Conservation (phyloP, 2,888 invertebrate genomes). For the Drosophila percnosoma region DNA sequence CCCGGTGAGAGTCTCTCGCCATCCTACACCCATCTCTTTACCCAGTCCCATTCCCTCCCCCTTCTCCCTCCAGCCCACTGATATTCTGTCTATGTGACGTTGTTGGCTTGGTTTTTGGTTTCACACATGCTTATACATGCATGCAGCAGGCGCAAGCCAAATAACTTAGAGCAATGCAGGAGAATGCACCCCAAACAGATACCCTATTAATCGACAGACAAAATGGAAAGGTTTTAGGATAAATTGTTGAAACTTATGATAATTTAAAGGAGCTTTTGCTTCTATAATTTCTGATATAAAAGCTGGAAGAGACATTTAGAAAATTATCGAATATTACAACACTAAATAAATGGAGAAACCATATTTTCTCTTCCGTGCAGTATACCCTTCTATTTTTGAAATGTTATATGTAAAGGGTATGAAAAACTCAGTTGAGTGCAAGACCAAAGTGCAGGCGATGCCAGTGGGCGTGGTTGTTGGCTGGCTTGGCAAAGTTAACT, state of each 20-base stretch:
- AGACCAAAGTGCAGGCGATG: constrained; percentile 64
- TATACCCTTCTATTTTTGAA: not conserved
- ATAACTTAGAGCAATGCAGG: constrained; percentile 16
- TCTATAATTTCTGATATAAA: not conserved
- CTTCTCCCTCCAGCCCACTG: not conserved
- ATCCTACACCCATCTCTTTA: constrained; percentile 10
- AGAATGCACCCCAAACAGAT: constrained; percentile 8
- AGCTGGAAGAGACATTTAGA: not conserved
- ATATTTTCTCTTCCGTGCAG: not conserved
- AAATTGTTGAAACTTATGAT: not conserved
- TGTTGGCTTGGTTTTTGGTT: constrained; percentile 74
- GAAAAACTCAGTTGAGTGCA: constrained; percentile 67
- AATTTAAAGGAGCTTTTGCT: not conserved
- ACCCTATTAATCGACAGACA: not conserved
- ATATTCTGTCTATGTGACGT: constrained; percentile 42
- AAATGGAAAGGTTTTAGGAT: not conserved
- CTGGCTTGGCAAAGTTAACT: constrained; percentile 71
- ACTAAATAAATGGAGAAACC: not conserved
- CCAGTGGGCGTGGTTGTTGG: constrained; percentile 59
- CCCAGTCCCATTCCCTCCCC: not conserved
- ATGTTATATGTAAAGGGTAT: constrained; percentile 25
- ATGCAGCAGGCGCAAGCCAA: constrained; percentile 57
- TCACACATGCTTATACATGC: constrained; percentile 77
- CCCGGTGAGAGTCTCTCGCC: constrained; percentile 47
- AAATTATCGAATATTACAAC: not conserved